phyloP scores from a whole-genome alignment of 2,797 vertebrate genomes.

The Enteromius paludinosus region DNA sequence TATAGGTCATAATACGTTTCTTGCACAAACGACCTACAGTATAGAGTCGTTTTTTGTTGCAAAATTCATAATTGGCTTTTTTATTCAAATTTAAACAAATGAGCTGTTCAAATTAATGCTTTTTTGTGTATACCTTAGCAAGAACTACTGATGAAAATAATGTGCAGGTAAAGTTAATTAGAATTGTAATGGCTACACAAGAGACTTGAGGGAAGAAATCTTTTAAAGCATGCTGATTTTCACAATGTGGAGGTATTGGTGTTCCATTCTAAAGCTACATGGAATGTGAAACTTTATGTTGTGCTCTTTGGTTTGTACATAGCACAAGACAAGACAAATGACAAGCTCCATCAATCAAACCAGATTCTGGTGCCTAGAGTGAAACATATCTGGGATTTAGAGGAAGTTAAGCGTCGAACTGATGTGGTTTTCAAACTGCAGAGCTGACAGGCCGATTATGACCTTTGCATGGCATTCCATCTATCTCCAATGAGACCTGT shows the following conservation, averaged over 20 bases:
- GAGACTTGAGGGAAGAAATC: background rate
- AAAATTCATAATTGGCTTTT: no score
- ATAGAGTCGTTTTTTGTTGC: no score
- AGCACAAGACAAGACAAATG: background rate
- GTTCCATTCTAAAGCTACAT: background rate
- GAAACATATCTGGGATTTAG: slow-evolving; percentile 15
- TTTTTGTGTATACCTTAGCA: background rate
- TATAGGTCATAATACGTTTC: no score
- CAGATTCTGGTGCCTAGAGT: background rate
- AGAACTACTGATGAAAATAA: background rate
- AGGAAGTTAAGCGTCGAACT: background rate
- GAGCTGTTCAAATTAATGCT: no score
- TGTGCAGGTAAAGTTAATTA: background rate
- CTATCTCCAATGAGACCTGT: slow-evolving; percentile 11
- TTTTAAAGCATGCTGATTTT: background rate
- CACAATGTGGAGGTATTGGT: background rate
- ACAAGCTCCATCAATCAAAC: slow-evolving; percentile 26
- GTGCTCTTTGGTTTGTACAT: slow-evolving; percentile 1
- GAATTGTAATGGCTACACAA: background rate
- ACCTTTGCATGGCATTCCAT: slow-evolving; percentile 17
- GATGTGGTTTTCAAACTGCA: slow-evolving; percentile 12
- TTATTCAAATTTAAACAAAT: no score
- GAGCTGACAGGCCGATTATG: slow-evolving; percentile 6
- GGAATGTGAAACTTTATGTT: slow-evolving; percentile 6
- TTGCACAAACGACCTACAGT: no score